A percentile compares a stretch with the other conserved stretches of the same genome.
Evolutionary conservation across 2,797 vertebrate species (phyloP).

Genomic region (Lepidocolaptes lacrymiger): DNA sequence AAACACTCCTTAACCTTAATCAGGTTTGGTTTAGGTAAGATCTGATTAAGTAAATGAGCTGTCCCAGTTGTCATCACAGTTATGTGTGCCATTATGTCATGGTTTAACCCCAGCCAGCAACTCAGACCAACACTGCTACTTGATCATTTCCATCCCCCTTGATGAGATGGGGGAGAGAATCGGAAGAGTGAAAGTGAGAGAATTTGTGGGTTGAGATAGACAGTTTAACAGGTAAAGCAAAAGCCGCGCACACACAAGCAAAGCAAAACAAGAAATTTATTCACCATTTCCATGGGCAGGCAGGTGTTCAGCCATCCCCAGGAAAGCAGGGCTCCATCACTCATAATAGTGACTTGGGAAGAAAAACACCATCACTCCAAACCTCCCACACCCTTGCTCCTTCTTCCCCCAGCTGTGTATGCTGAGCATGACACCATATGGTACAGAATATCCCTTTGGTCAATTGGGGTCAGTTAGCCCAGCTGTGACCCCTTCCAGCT

Average conservation of each 20-base stretch:
- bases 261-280: neutral
- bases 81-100: neutral
- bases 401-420: neutral
- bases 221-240: neutral
- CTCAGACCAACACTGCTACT: neutral
- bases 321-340: neutral
- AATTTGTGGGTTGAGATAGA: neutral
- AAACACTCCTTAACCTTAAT: neutral
- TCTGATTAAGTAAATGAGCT: neutral
- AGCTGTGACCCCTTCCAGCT: neutral
- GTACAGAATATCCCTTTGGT: neutral
- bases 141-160: neutral
- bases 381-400: accelerated
- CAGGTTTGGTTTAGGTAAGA: neutral
- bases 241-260: neutral
- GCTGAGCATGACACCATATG: neutral
- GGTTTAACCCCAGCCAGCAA: neutral
- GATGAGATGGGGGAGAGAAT: neutral
- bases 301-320: neutral
- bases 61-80: neutral
- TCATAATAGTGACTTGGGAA: neutral
- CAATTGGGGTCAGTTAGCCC: neutral
- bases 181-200: accelerated
- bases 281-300: neutral
- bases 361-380: accelerated